These are phyloP conservation scores for Catocala sponsa DNA, from an alignment of 2,888 invertebrate genomes.

Conservation along the genomic window DNA sequence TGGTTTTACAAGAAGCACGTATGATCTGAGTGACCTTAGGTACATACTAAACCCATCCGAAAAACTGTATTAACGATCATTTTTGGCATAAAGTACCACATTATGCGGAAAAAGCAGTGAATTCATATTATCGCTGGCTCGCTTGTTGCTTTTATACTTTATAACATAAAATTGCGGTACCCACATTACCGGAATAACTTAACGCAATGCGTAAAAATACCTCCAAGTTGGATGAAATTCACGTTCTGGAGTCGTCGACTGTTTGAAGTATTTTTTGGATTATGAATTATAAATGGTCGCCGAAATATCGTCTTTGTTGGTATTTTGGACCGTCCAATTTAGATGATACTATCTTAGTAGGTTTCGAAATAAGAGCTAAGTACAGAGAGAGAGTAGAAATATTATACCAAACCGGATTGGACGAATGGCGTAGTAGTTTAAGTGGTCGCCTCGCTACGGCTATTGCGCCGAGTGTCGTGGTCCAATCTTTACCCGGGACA, in stretches of 20 bases:
- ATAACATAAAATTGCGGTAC: slow-evolving; percentile 25
- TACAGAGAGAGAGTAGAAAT: too few species aligned
- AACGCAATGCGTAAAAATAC: slow-evolving; percentile 47
- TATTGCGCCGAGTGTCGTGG: too few species aligned
- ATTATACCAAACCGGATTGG: too few species aligned
- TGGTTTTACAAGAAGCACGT: too few species aligned
- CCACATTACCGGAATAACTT: slow-evolving; percentile 38
- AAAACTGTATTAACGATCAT: slow-evolving; percentile 29
- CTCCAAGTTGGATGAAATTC: slow-evolving; percentile 20
- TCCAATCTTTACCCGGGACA: too few species aligned
- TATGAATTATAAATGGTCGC: slow-evolving; percentile 6
- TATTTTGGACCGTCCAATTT: neutral
- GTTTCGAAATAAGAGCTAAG: too few species aligned
- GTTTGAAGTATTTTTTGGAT: slow-evolving; percentile 6
- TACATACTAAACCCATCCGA: slow-evolving; percentile 17
- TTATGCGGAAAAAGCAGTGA: slow-evolving; percentile 28
- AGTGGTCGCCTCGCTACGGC: too few species aligned
- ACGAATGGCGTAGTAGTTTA: too few species aligned
- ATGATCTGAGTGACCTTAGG: neutral
- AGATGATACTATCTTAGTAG: neutral
- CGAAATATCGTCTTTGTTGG: neutral
- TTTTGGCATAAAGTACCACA: slow-evolving; percentile 26
- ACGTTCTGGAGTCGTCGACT: slow-evolving; percentile 4
- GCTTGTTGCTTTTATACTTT: slow-evolving; percentile 41
- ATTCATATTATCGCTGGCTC: slow-evolving; percentile 30